Evolutionary conservation across 2,113 vertebrate genomes (phyloP).

Genomic region (Oncorhynchus tshawytscha): DNA sequence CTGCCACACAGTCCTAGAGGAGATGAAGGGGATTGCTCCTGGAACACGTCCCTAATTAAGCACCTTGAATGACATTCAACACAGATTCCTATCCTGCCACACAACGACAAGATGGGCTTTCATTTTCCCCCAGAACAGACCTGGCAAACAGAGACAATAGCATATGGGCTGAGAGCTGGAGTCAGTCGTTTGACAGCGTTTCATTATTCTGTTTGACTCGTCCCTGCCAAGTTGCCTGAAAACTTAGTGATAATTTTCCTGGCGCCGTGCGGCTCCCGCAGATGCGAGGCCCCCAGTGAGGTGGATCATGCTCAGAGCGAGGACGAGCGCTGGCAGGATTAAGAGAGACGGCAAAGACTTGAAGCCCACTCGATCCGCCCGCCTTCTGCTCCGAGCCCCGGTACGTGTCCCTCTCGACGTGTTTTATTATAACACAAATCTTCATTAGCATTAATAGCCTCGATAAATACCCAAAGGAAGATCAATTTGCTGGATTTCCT

Average conservation of each 20-base stretch:
- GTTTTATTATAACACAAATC: conserved; percentile 59
- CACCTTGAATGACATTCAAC: conserved; percentile 45
- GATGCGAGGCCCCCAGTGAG: too few species aligned
- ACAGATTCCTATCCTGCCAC: background rate
- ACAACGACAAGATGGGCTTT: conserved; percentile 6
- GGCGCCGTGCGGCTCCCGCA: too few species aligned
- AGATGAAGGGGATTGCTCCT: conserved; percentile 31
- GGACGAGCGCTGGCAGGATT: background rate
- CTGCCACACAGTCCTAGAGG: background rate
- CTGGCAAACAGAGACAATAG: conserved; percentile 28
- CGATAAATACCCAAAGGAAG: conserved; percentile 55
- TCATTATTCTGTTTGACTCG: conserved; percentile 33
- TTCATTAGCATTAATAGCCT: conserved; percentile 63
- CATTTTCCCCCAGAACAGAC: conserved; percentile 24
- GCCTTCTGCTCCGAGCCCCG: conserved; percentile 28
- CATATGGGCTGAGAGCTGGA: conserved; percentile 33
- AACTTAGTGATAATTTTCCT: background rate
- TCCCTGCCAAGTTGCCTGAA: conserved; percentile 16
- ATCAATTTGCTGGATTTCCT: conserved; percentile 33
- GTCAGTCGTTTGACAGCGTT: conserved; percentile 1
- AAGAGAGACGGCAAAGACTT: conserved; percentile 9
- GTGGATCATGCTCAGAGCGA: too few species aligned
- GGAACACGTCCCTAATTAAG: conserved; percentile 47
- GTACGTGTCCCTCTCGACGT: conserved; percentile 30
- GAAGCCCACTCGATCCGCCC: conserved; percentile 9